phyloP scores from a whole-genome alignment of 2,113 vertebrate species.

The Heliornis fulica region DNA sequence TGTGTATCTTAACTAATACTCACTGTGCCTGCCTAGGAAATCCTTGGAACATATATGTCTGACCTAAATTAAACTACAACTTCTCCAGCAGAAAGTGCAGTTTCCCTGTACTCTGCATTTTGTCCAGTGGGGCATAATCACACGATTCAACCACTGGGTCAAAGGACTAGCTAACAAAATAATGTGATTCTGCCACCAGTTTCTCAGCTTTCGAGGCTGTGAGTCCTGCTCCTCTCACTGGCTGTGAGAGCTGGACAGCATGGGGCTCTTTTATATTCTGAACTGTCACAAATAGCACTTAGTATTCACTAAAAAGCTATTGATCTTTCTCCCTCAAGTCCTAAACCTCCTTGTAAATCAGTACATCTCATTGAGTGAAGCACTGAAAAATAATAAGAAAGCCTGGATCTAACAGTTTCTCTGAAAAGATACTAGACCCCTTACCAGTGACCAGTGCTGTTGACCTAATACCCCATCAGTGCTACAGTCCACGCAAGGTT shows the following conservation, averaged over 20 bases:
- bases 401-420: background rate
- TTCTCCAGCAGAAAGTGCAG: background rate
- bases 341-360: constrained; percentile 33
- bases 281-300: constrained; percentile 9
- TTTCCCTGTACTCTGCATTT: background rate
- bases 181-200: background rate
- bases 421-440: background rate
- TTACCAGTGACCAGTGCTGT: background rate
- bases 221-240: background rate
- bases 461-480: background rate
- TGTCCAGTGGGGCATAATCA: background rate
- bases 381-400: background rate
- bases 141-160: background rate
- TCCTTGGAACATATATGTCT: background rate
- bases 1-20: rapidly evolving
- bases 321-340: constrained; percentile 24
- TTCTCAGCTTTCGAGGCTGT: background rate
- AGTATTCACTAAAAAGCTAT: constrained; percentile 37
- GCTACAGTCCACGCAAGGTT: background rate
- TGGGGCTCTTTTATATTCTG: background rate
- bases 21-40: background rate
- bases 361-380: background rate
- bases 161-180: background rate
- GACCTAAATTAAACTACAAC: background rate
- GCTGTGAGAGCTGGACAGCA: background rate